These are phyloP conservation scores for Caenorhabditis sp. DNA, from an alignment of 2,888 invertebrate genomes.

Conservation along the genomic window DNA sequence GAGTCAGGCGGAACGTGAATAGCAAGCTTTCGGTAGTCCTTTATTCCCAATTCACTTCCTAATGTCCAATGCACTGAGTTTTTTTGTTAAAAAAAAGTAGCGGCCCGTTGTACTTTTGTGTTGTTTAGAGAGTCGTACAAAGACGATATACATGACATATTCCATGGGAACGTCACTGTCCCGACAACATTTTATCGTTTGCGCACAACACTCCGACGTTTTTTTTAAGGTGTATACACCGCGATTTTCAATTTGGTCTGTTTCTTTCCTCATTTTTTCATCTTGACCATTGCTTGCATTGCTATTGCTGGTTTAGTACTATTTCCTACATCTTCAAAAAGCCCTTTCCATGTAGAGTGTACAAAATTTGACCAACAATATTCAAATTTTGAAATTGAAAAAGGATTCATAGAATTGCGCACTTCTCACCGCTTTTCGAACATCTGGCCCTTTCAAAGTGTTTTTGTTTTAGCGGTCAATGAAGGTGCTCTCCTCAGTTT, in stretches of 20 bases:
- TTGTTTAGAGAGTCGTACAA: neutral
- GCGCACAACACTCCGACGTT: neutral
- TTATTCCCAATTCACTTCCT: neutral
- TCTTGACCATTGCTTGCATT: no score
- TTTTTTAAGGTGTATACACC: neutral
- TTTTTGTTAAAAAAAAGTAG: neutral
- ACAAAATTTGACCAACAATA: no score
- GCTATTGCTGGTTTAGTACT: no score
- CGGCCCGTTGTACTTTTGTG: constrained; percentile 1
- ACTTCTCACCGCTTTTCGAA: no score
- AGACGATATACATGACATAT: neutral
- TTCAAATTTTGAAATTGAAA: no score
- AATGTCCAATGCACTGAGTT: neutral
- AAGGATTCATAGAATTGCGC: no score
- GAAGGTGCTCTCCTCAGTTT: no score
- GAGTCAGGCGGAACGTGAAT: constrained; percentile 10
- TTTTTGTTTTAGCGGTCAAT: no score
- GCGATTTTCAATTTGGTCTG: neutral
- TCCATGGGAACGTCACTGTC: constrained; percentile 7
- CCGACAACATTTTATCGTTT: neutral
- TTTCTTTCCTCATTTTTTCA: no score
- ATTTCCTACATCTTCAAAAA: no score
- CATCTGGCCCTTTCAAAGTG: no score
- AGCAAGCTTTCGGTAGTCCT: neutral
- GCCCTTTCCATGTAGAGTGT: no score